Evolutionary conservation across 2,113 vertebrate species (phyloP).

Genomic region (Trachemys scripta): DNA sequence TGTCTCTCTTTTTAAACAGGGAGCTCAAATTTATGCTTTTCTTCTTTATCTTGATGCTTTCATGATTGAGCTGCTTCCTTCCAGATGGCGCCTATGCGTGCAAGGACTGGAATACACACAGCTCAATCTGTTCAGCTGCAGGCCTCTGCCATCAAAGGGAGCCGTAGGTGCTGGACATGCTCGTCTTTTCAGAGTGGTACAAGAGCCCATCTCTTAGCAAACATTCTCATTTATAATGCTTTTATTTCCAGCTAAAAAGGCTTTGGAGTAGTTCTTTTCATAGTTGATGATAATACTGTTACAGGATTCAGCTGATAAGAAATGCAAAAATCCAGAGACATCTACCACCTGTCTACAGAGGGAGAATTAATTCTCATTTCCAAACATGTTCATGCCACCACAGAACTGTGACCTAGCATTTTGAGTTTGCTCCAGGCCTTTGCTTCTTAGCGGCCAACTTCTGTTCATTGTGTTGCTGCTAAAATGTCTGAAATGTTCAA

Average conservation of each 20-base stretch:
- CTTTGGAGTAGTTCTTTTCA: slow-evolving; percentile 24
- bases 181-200: not conserved
- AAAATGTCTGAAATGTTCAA: not conserved
- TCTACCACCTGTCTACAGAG: not conserved
- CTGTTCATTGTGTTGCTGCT: not conserved
- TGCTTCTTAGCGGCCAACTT: not conserved
- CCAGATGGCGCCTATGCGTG: slow-evolving; percentile 41
- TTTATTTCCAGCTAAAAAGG: not conserved
- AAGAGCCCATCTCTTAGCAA: not conserved
- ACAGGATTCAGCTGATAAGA: slow-evolving; percentile 25
- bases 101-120: not conserved
- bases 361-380: not conserved
- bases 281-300: not conserved
- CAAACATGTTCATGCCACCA: not conserved
- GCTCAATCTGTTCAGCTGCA: slow-evolving; percentile 60
- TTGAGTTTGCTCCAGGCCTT: not conserved
- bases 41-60: slow-evolving; percentile 1
- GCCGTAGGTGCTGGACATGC: not conserved
- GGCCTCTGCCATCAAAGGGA: slow-evolving; percentile 11
- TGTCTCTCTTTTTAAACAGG: not conserved
- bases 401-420: not conserved
- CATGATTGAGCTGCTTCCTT: slow-evolving; percentile 69
- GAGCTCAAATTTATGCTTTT: slow-evolving; percentile 21
- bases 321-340: slow-evolving; percentile 7
- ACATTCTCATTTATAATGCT: slow-evolving; percentile 11